A percentile compares a stretch with the other conserved stretches of the same genome.
Evolutionary conservation across 2,888 invertebrate genomes (phyloP).

Genomic region (Griposia aprilina): DNA sequence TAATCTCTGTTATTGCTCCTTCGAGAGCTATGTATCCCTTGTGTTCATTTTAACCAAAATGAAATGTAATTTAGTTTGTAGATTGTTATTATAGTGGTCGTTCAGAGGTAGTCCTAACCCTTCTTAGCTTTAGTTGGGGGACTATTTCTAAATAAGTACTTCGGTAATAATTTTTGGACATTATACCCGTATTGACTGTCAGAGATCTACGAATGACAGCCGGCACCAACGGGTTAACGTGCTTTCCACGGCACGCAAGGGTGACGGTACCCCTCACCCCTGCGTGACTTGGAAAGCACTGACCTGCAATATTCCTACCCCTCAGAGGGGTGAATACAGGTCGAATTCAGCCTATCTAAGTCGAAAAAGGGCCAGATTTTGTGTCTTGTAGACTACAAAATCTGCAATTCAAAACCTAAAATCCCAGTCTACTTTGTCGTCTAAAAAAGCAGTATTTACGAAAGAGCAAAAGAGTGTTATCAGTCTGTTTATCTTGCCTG

Average conservation of each 20-base stretch:
- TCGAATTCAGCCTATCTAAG: neutral
- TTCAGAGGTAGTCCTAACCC: neutral
- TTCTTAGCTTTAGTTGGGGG: neutral
- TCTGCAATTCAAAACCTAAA: constrained; percentile 1
- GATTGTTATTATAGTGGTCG: neutral
- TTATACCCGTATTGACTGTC: no score
- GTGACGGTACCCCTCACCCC: no score
- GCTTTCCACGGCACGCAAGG: no score
- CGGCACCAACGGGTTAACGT: no score
- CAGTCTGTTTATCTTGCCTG: constrained; percentile 20
- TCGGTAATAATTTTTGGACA: neutral
- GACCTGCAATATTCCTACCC: no score
- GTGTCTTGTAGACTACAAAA: neutral
- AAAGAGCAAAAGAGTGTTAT: constrained; percentile 3
- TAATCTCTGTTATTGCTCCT: constrained; percentile 20
- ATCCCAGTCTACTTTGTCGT: neutral
- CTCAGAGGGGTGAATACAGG: neutral
- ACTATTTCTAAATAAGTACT: neutral
- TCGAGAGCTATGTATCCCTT: neutral
- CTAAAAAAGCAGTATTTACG: neutral
- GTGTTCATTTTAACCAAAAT: constrained; percentile 15
- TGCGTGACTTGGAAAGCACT: no score
- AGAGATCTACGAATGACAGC: no score
- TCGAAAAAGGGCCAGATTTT: no score
- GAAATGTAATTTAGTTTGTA: neutral